Conservation (phyloP, 2,888 invertebrate species). For the Elegia similella region DNA sequence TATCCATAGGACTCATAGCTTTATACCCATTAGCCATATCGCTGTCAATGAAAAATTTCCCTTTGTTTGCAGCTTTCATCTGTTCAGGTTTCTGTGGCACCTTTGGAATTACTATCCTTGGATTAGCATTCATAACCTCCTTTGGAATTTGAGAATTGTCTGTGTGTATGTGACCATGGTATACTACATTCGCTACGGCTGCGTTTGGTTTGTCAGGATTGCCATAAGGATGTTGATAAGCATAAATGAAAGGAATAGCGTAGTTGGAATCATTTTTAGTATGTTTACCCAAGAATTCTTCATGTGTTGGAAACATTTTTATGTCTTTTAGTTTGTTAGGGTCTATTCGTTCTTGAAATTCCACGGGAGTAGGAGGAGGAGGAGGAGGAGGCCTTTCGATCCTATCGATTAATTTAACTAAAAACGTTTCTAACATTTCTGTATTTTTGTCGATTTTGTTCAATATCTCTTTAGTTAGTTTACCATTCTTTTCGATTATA, state of each 20-base stretch:
- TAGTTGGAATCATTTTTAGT: neutral
- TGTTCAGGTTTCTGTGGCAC: neutral
- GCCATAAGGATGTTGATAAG: constrained; percentile 4
- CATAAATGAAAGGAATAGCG: constrained; percentile 1
- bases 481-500: constrained; percentile 51
- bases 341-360: neutral
- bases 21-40: neutral
- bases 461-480: constrained; percentile 55
- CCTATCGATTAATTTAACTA: constrained; percentile 48
- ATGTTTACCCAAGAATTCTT: neutral
- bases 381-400: constrained; percentile 24
- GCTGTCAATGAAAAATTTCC: constrained; percentile 2
- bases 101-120: neutral
- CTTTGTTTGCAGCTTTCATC: neutral
- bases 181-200: constrained; percentile 39
- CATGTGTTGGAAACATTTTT: neutral
- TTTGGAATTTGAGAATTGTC: constrained; percentile 21
- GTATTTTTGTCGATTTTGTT: constrained; percentile 64
- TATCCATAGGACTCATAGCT: neutral
- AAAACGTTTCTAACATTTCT: constrained; percentile 48
- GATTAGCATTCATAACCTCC: neutral
- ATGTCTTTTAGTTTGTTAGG: constrained; percentile 18
- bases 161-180: constrained; percentile 48
- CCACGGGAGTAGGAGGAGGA: constrained; percentile 8
- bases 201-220: constrained; percentile 20